Base-by-base conservation (phyloP, 2,888 invertebrate species). In the Drosophila subquinaria region DNA sequence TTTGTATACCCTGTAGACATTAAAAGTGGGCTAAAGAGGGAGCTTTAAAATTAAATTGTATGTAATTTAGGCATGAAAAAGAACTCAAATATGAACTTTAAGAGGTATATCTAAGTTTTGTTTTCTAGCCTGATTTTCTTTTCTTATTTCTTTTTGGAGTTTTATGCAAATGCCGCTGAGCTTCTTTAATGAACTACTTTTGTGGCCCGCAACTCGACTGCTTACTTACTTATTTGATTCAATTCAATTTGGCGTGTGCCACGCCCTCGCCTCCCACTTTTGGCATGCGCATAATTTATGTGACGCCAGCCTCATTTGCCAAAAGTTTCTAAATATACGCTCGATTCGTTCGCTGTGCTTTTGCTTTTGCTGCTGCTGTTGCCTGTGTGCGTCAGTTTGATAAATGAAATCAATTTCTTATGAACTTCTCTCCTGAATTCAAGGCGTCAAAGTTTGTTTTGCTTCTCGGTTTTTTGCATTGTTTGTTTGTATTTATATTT, bases 331-430 rank as follows among this genome's bases (percentile, higher is more conserved):
- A 69, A 71, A 70, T 61, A 60, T 68, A 60, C 50, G 50, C 60
- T 59, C 47, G 82, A 82, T 72, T 78, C 69, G 64, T 64, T 66
- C 50, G 60, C 57, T 69, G 63, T 56, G 45, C 38, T 57, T 53
- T 52, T 47, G 61, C 68, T 84, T 69, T 27, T 27, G 23, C 23
- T 17, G 17, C 1, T 17, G 17, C 17, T 17, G 17, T 17, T 17
- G 17, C 17, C 23, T 5, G 23, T 69, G 62, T 76, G 80, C 83
- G 80, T 85, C 86, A 85, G 74, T 76, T 88, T 85, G 84, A 85
- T 82, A 88, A 85, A 85, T 85, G 83, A 82, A 88, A 85, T 85
- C 84, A 88, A 85, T 85, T 88, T 85, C 84, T 88, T 84, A 88
- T 86, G 74, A 81, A 84, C 45, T 47, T 30, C 45, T 30, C 45